Percentiles rank a stretch among this genome's conserved stretches.
Evolutionary conservation across 2,888 invertebrate genomes (phyloP).

Genomic region (Gari tellinella): DNA sequence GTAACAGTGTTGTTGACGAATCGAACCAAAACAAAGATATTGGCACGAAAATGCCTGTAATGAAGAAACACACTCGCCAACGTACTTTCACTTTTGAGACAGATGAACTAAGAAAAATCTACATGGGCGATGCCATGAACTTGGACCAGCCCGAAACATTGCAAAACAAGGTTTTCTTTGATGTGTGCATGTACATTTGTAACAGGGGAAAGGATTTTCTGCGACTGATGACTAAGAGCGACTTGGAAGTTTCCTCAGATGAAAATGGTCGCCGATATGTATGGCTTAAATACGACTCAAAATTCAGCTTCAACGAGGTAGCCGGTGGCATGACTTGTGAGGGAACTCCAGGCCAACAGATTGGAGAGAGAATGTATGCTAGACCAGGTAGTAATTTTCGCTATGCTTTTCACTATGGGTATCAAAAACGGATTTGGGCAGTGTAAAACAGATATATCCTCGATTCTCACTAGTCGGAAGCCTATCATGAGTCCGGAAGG

Average conservation of each 20-base stretch:
- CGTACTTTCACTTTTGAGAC: constrained; percentile 71
- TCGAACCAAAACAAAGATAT: constrained; percentile 4
- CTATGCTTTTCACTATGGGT: no score
- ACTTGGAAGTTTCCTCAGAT: constrained; percentile 75
- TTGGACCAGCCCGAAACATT: constrained; percentile 74
- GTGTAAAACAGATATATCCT: no score
- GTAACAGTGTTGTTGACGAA: constrained; percentile 71
- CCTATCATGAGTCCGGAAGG: no score
- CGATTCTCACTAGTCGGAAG: no score
- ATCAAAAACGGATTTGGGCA: no score
- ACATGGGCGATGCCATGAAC: constrained; percentile 75
- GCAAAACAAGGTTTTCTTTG: constrained; percentile 80
- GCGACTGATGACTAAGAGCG: constrained; percentile 75
- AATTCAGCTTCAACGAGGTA: constrained; percentile 73
- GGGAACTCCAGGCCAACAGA: constrained; percentile 55
- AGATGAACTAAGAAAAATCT: constrained; percentile 76
- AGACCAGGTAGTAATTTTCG: constrained; percentile 66
- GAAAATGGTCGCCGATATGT: constrained; percentile 72
- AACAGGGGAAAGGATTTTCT: constrained; percentile 79
- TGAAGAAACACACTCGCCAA: constrained; percentile 72
- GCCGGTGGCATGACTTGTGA: constrained; percentile 65
- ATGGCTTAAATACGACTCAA: constrained; percentile 75
- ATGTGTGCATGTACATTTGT: constrained; percentile 77
- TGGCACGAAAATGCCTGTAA: constrained; percentile 55
- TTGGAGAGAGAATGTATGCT: constrained; percentile 78